phyloP scores from a whole-genome alignment of 2,113 vertebrate genomes.

The Microtus richardsoni region DNA sequence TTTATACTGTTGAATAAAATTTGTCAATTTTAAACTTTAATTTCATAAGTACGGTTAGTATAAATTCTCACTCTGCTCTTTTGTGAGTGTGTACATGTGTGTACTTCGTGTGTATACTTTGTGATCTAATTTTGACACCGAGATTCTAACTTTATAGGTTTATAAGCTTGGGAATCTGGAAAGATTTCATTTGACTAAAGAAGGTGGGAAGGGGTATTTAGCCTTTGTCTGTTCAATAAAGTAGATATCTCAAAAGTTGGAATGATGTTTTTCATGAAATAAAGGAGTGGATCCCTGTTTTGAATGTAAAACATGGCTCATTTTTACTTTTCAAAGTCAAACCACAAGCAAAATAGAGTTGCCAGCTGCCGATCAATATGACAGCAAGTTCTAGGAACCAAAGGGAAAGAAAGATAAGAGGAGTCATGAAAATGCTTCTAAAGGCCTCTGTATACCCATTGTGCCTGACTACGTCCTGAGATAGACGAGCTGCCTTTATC shows the following conservation, averaged over 20 bases:
- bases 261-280: neutral
- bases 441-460: constrained; percentile 32
- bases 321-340: constrained; percentile 46
- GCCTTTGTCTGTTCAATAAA: constrained; percentile 13
- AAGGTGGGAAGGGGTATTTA: neutral
- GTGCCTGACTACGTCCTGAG: neutral
- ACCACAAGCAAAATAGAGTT: constrained; percentile 29
- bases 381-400: constrained; percentile 17
- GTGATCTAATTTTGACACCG: constrained; percentile 14
- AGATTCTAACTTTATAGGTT: constrained; percentile 23
- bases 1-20: neutral
- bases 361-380: neutral
- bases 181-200: constrained; percentile 36
- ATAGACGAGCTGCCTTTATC: constrained; percentile 50
- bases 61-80: neutral
- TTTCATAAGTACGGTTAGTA: neutral
- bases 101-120: neutral
- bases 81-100: neutral
- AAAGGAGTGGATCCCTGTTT: constrained; percentile 28
- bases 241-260: neutral
- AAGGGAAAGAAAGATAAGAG: neutral
- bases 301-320: neutral
- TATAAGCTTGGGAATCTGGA: constrained; percentile 8
- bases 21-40: neutral
- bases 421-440: constrained; percentile 43